phyloP scores from a whole-genome alignment of 2,113 vertebrate species.

The Martes martes region DNA sequence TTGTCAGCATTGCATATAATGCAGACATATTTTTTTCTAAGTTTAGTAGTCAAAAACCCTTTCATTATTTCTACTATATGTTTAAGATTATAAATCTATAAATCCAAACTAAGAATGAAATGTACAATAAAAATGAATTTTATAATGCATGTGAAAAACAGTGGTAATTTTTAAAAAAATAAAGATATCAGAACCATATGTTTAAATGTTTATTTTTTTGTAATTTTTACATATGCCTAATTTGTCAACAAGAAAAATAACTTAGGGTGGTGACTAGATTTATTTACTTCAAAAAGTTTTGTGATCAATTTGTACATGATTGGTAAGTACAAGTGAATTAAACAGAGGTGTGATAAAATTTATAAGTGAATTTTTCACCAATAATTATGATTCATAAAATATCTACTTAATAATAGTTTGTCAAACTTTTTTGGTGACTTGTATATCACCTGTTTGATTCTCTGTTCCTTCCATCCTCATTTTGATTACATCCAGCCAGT shows the following conservation, averaged over 20 bases:
- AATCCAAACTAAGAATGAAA: not conserved
- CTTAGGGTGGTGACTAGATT: not conserved
- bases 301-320: not conserved
- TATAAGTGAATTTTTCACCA: not conserved
- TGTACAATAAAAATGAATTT: not conserved
- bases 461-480: not conserved
- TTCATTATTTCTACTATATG: not conserved
- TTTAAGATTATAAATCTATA: not conserved
- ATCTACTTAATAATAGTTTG: not conserved
- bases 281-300: not conserved
- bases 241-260: not conserved
- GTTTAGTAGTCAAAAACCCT: not conserved
- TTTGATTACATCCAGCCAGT: not conserved
- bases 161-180: not conserved
- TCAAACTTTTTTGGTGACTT: not conserved
- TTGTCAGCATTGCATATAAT: not conserved
- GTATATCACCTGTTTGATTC: not conserved
- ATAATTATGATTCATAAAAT: not conserved
- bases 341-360: not conserved
- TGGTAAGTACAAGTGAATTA: not conserved
- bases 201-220: not conserved
- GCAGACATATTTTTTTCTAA: not conserved
- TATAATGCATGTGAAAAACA: not conserved
- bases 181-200: not conserved
- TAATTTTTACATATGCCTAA: not conserved